Base-by-base conservation (phyloP, 2,113 vertebrate genomes). In the Xerus inauris region DNA sequence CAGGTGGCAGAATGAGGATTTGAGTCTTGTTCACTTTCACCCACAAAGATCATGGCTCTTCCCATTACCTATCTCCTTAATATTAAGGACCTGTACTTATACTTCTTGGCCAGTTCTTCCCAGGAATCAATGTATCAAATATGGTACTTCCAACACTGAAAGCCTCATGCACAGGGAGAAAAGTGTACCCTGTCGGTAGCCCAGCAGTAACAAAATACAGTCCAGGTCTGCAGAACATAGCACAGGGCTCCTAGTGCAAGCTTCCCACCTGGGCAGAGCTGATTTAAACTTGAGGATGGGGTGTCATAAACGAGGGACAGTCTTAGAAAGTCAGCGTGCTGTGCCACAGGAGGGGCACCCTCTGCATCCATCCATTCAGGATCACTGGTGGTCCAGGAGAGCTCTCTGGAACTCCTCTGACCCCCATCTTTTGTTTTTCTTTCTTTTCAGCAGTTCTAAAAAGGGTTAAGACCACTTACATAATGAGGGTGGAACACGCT, bases 381-480 rank as follows among this genome's bases (percentile, higher is more conserved):
- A 54, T 57, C 11, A 30, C 38, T 2, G n/a, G 49, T 59, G 75
- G 40, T 76, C 59, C 65, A 75, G 64, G 51, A 83, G 72, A 59
- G 22, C 65, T 40, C 42, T 79, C 72, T 51, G 59, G 73, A 40
- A 89, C 91, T n/a, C 42, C 42, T 57, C 59, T 16, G 4, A 32
- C 14, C 28, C 19, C 32, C 30, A 57, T 40, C 17, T 17, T 35
- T 20, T 38, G 40, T 47, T 28, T 51, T 40, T n/a, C 38, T 82
- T 79, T 72, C 82, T 81, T 77, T 81, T 82, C 76, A 89, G 83
- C 87, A 57, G 69, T 81, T 87, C 89, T 85, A n/a, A 67, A 91
- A 98, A 89, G 94, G 76, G 95, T 97, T 97, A 97, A 97, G 77
- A 65, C 87, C 87, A 97, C 91, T 97, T 97, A 47, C 72, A 95